A percentile compares a stretch with the other conserved stretches of the same genome.
These are phyloP conservation scores for Tuta absoluta DNA, from an alignment of 2,888 invertebrate species.

Conservation along the genomic window DNA sequence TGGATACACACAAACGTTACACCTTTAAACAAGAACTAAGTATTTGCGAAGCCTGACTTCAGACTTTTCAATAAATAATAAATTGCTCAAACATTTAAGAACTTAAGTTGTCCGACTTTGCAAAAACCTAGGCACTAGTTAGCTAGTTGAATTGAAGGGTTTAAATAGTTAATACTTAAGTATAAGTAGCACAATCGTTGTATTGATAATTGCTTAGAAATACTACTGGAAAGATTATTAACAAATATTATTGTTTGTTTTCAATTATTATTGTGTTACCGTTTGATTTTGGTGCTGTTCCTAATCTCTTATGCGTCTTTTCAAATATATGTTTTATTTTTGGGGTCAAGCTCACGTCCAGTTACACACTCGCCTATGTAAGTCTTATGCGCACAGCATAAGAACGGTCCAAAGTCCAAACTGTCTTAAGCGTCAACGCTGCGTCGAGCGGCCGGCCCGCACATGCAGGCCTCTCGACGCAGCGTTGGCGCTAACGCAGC, in stretches of 20 bases:
- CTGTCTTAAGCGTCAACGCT: too few species aligned
- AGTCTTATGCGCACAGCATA: too few species aligned
- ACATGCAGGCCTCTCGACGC: too few species aligned
- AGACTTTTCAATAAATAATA: background rate
- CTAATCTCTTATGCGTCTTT: constrained; percentile 4
- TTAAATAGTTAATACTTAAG: background rate
- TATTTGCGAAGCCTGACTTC: background rate
- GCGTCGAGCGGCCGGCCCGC: too few species aligned
- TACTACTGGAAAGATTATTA: background rate
- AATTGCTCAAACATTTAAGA: constrained; percentile 9
- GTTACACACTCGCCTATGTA: too few species aligned
- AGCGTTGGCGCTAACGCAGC: too few species aligned
- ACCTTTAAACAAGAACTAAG: background rate
- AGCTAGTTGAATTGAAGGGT: background rate
- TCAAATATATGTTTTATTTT: too few species aligned
- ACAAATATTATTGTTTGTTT: constrained; percentile 1
- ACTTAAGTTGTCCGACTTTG: background rate
- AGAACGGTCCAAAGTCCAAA: too few species aligned
- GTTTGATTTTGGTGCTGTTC: constrained; percentile 35
- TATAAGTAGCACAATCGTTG: constrained; percentile 22
- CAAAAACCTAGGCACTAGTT: background rate
- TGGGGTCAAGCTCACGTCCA: too few species aligned
- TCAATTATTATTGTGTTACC: background rate
- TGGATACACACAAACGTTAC: background rate
- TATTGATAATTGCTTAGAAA: constrained; percentile 5